A percentile compares a stretch with the other conserved stretches of the same genome.
phyloP scores from a whole-genome alignment of 2,113 vertebrate genomes.

The Rynchops niger region DNA sequence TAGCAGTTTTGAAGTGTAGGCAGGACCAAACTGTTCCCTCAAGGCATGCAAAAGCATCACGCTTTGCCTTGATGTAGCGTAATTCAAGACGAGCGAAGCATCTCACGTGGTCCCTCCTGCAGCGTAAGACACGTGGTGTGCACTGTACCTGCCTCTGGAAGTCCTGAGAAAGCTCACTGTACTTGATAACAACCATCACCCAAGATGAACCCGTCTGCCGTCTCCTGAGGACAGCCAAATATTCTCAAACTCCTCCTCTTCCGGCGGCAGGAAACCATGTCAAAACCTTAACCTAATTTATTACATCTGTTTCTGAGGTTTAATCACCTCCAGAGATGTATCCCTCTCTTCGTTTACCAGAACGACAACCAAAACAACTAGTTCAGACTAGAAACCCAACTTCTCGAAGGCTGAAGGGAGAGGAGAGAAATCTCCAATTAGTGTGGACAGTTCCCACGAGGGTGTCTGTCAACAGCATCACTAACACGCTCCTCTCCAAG shows the following conservation, averaged over 20 bases:
- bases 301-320: background rate
- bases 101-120: background rate
- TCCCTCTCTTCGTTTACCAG: background rate
- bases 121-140: accelerated
- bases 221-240: background rate
- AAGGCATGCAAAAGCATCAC: background rate
- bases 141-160: background rate
- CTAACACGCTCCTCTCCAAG: background rate
- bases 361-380: background rate
- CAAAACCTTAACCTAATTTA: background rate
- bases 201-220: background rate
- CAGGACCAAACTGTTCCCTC: background rate
- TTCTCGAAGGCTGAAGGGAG: background rate
- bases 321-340: background rate
- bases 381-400: background rate
- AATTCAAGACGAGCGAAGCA: background rate
- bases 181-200: background rate
- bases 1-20: background rate
- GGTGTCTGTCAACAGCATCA: background rate
- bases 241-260: background rate
- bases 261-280: background rate
- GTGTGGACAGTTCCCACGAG: background rate
- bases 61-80: background rate
- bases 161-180: background rate
- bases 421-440: background rate